Base-by-base conservation (phyloP, 2,888 invertebrate genomes). In the Danaus chrysippus region DNA sequence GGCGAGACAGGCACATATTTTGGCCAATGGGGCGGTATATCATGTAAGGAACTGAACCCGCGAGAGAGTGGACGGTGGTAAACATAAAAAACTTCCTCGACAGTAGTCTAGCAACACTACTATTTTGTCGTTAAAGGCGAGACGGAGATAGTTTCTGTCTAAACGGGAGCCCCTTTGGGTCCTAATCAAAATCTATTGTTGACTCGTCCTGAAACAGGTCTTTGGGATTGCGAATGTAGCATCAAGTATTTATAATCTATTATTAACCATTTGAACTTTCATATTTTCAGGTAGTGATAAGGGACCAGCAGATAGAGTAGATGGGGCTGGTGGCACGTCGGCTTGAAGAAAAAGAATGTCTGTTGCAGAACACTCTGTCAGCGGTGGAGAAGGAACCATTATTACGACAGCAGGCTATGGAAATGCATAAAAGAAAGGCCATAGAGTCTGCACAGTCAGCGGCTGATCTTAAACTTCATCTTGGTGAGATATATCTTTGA, bases 371-470 rank as follows among this genome's bases (percentile, higher is more conserved):
- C 76, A 97, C 97, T 54, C 92, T 99, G 57, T 95, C 96, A 0
- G 97, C 97, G 1, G 96, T 97, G 3, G 99, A 99, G 86, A 99
- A 99, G 83, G 99, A 99, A 84, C 91, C 98, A 68, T 93, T 97
- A 61, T 86, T 98, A 63, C 92, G 98, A 1, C 98, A 99, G 78
- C 98, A 98, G 83, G 97, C 98, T 1, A 96, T 98, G 96, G 99
- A 99, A 88, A 96, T 98, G 95, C 98, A 99, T 86, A 99, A 98
- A 81, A 92, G 99, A 41, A 99, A 99, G 87, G 98, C 99, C 0
- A 97, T 99, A 67, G 99, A 99, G 87, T 97, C 96, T 62, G 97
- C 99, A 0, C 99, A 99, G 85, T 97, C 98, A 10, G 98, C 99
- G 0, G 98, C 98, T 0, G 99, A 99, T 87, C 93, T 99, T 34